A percentile compares a stretch with the other conserved stretches of the same genome.
phyloP scores from a whole-genome alignment of 2,888 invertebrate species.

The Scaeva pyrastri region DNA sequence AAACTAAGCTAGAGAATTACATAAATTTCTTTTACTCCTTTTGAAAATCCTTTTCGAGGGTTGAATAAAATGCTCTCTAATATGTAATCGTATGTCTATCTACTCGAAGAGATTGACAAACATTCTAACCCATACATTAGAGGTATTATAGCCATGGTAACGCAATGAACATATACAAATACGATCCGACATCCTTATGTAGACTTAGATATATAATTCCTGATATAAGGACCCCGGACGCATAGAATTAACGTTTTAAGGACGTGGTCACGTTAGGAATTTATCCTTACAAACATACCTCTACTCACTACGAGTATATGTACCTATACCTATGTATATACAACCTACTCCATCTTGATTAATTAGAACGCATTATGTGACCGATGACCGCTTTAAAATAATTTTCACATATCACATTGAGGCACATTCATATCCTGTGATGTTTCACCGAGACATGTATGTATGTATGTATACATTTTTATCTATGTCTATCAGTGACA shows the following conservation, averaged over 20 bases:
- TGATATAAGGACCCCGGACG: neutral
- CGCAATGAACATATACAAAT: neutral
- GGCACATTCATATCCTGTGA: neutral
- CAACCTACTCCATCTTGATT: constrained; percentile 72
- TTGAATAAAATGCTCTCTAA: too few species aligned
- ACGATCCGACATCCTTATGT: neutral
- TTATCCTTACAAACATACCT: constrained; percentile 36
- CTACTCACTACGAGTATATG: too few species aligned
- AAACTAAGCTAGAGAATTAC: too few species aligned
- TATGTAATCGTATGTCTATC: too few species aligned
- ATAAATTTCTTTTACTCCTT: too few species aligned
- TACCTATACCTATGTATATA: constrained; percentile 44
- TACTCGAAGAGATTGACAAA: too few species aligned
- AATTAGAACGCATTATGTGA: constrained; percentile 72
- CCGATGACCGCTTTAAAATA: constrained; percentile 72
- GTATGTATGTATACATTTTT: too few species aligned
- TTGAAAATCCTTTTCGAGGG: too few species aligned
- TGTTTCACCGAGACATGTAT: too few species aligned
- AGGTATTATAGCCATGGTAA: neutral
- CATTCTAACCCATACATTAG: neutral
- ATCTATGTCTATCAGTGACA: too few species aligned
- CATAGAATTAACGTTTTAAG: constrained; percentile 51
- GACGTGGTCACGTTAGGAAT: constrained; percentile 66
- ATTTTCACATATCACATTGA: constrained; percentile 38
- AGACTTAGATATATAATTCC: neutral